Percentiles rank a stretch among this genome's conserved stretches.
These are phyloP conservation scores for Garrulus glandarius DNA, from an alignment of 2,797 vertebrate genomes.

Conservation along the genomic window DNA sequence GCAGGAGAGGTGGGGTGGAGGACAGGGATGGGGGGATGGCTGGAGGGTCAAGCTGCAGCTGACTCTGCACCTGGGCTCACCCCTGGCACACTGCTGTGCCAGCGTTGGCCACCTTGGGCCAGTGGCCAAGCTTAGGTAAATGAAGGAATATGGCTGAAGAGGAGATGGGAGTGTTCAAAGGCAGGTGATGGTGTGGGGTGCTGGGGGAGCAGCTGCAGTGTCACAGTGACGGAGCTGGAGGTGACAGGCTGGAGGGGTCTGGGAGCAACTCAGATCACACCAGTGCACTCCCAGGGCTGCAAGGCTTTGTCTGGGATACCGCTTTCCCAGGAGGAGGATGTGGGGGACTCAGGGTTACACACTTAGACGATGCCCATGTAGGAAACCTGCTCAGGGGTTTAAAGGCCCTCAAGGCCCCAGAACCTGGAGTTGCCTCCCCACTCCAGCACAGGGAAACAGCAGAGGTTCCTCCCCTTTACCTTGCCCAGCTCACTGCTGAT, in stretches of 20 bases:
- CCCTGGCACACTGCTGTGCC: not conserved
- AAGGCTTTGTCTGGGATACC: not conserved
- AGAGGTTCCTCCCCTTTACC: not conserved
- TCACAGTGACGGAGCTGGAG: fast-evolving
- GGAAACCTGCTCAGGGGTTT: not conserved
- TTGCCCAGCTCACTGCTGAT: not conserved
- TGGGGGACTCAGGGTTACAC: not conserved
- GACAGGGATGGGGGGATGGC: not conserved
- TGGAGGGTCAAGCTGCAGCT: fast-evolving
- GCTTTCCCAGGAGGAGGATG: not conserved
- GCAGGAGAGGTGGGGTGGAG: not conserved
- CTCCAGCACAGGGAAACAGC: fast-evolving
- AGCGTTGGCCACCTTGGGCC: not conserved
- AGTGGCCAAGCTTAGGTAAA: not conserved
- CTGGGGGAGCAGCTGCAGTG: not conserved
- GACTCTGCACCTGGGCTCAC: not conserved
- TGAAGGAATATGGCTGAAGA: not conserved
- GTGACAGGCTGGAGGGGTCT: not conserved
- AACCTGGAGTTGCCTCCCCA: not conserved
- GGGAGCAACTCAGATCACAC: not conserved
- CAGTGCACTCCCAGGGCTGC: not conserved
- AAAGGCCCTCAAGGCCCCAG: not conserved
- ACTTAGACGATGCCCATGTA: fast-evolving
- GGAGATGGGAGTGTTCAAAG: not conserved
- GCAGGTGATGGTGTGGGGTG: not conserved